A percentile compares a stretch with the other conserved stretches of the same genome.
Evolutionary conservation across 2,888 invertebrate species (phyloP).

Genomic region (Conomelus anceps): DNA sequence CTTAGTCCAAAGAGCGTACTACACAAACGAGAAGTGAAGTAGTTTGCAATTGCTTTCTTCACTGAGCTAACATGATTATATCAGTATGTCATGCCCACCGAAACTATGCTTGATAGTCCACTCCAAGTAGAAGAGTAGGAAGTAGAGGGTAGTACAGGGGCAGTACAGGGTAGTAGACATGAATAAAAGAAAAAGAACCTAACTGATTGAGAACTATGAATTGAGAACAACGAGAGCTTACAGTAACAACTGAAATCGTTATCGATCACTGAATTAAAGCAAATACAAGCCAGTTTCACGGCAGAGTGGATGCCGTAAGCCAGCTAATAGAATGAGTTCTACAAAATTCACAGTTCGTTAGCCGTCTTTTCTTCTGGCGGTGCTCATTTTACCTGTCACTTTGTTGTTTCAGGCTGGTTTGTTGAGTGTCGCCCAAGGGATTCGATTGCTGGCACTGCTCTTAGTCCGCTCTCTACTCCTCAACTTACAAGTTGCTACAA

Average conservation of each 20-base stretch:
- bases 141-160: too few relatives aligned
- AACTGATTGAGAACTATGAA: background rate
- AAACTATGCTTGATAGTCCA: too few relatives aligned
- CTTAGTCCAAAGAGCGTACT: too few relatives aligned
- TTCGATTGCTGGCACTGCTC: background rate
- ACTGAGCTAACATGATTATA: too few relatives aligned
- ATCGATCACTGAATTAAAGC: background rate
- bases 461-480: too few relatives aligned
- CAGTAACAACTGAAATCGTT: background rate
- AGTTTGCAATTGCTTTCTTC: too few relatives aligned
- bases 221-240: background rate
- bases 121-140: too few relatives aligned
- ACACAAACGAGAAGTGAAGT: too few relatives aligned
- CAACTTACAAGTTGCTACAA: too few relatives aligned
- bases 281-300: background rate
- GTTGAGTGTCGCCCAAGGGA: background rate
- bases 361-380: background rate
- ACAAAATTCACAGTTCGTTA: background rate
- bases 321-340: background rate
- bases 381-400: background rate
- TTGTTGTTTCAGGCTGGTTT: background rate
- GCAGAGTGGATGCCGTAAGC: background rate
- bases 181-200: background rate
- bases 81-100: too few relatives aligned
- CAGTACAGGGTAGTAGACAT: too few relatives aligned